A percentile compares a stretch with the other conserved stretches of the same genome.
Evolutionary conservation across 2,113 vertebrate genomes (phyloP).

Genomic region (Promerops cafer): DNA sequence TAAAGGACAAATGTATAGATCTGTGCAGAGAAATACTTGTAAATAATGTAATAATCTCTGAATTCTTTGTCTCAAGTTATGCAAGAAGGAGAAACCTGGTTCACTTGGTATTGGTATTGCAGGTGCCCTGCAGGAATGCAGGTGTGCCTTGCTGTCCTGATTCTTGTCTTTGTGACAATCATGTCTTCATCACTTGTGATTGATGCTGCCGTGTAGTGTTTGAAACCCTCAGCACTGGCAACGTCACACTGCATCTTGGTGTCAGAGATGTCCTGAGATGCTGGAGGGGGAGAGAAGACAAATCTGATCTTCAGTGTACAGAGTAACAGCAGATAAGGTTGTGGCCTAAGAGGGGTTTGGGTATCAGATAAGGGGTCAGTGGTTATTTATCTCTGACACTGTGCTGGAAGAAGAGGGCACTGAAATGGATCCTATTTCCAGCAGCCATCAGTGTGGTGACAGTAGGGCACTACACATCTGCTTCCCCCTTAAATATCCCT

Average conservation of each 20-base stretch:
- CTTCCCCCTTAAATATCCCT: neutral
- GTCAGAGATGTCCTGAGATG: neutral
- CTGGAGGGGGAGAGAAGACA: neutral
- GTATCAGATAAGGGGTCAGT: neutral
- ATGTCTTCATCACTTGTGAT: neutral
- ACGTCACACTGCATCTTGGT: accelerated
- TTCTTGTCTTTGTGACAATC: neutral
- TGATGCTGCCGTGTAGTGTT: neutral
- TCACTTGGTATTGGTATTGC: neutral
- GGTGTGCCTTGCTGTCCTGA: accelerated
- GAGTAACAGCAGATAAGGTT: neutral
- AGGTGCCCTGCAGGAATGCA: neutral
- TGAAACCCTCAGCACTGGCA: neutral
- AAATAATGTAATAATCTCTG: neutral
- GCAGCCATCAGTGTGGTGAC: neutral
- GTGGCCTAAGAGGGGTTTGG: neutral
- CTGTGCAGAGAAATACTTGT: neutral
- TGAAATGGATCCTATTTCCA: neutral
- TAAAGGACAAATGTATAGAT: neutral
- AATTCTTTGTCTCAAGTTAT: neutral
- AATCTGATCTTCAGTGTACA: neutral
- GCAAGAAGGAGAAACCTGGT: neutral
- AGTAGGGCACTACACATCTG: accelerated
- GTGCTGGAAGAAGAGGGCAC: neutral
- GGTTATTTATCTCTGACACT: neutral